A percentile compares a stretch with the other conserved stretches of the same genome.
Conservation (phyloP, 2,888 invertebrate genomes). For the Harpalus rubripes region DNA sequence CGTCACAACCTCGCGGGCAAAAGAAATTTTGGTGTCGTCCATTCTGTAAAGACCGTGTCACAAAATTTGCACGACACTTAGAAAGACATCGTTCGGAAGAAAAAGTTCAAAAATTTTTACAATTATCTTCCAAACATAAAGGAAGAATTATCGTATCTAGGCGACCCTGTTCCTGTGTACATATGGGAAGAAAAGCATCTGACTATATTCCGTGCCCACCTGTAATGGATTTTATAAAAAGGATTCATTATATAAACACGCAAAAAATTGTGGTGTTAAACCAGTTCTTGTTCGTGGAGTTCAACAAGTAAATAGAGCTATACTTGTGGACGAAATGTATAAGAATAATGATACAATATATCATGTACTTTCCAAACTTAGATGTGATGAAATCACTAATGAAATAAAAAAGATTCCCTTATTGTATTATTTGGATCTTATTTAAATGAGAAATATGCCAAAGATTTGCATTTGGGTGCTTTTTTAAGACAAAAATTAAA, state of each 20-base stretch:
- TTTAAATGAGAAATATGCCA: no score
- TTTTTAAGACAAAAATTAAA: conserved; percentile 6
- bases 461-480: neutral
- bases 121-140: neutral
- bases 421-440: no score
- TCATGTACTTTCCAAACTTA: no score
- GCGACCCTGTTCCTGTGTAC: neutral
- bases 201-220: neutral
- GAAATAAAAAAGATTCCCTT: no score
- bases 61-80: conserved; percentile 11
- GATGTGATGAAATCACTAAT: no score
- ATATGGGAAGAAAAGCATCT: neutral
- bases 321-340: no score
- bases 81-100: conserved; percentile 5
- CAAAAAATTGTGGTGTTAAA: neutral
- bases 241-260: conserved; percentile 1
- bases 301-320: no score
- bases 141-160: neutral
- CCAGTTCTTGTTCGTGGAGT: neutral
- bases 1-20: no score
- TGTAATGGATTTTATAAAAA: conserved; percentile 2
- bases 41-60: neutral
- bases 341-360: no score
- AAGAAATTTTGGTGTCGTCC: no score
- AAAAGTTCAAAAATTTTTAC: neutral